Evolutionary conservation across 1,140 invertebrate genomes (phyloP).

Genomic region (Drosophila lacertosa): DNA sequence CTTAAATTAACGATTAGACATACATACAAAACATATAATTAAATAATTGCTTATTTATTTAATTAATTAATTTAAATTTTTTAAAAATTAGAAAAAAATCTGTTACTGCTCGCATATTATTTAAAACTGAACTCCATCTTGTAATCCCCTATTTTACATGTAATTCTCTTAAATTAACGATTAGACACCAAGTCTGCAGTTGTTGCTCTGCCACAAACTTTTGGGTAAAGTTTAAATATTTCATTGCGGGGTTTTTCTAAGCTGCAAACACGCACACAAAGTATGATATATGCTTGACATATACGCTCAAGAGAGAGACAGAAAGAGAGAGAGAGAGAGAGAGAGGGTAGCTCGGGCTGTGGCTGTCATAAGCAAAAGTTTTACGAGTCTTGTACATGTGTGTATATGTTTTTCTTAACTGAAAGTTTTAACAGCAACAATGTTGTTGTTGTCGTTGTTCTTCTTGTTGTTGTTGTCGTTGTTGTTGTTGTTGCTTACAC

Average conservation of each 20-base stretch:
- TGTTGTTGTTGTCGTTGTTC: conserved; percentile 1
- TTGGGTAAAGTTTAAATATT: conserved; percentile 9
- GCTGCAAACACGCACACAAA: conserved; percentile 5
- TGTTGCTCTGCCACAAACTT: neutral
- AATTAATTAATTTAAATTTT: neutral
- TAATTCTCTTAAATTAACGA: neutral
- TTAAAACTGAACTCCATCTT: too few species aligned
- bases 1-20: conserved; percentile 1
- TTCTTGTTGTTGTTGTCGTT: conserved; percentile 20
- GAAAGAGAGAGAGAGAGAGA: too few species aligned
- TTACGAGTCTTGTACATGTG: conserved; percentile 17
- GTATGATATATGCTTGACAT: neutral
- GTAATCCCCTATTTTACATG: too few species aligned
- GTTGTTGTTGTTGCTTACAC: conserved; percentile 32
- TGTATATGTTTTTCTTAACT: conserved; percentile 59
- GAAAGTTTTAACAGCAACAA: conserved; percentile 55
- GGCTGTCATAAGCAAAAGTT: conserved; percentile 53
- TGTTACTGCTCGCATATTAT: too few species aligned
- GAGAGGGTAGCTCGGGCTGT: neutral
- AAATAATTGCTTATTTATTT: too few species aligned
- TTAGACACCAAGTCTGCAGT: neutral
- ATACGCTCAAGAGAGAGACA: neutral
- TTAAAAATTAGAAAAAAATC: neutral
- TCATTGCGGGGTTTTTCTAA: conserved; percentile 2
- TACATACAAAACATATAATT: too few species aligned